Evolutionary conservation across 2,797 vertebrate genomes (phyloP).

Genomic region (Menidia menidia): DNA sequence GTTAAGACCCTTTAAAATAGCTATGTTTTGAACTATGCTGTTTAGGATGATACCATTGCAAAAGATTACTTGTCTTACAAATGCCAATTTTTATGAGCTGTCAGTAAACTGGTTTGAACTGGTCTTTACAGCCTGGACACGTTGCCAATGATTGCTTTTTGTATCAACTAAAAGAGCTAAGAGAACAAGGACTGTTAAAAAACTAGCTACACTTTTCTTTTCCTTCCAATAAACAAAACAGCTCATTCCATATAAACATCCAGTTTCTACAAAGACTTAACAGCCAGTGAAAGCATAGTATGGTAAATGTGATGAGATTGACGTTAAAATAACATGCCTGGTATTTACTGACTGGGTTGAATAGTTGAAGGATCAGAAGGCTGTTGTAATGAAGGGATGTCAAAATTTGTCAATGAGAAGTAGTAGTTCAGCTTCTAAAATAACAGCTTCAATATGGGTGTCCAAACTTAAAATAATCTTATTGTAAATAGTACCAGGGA

Average conservation of each 20-base stretch:
- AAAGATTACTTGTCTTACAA: conserved; percentile 4
- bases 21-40: conserved; percentile 27
- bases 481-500: too few relatives aligned
- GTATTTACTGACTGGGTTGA: too few relatives aligned
- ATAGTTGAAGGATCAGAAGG: too few relatives aligned
- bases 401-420: too few relatives aligned
- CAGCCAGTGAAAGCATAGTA: background rate
- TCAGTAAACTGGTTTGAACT: conserved; percentile 4
- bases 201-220: background rate
- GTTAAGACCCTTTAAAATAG: conserved; percentile 34
- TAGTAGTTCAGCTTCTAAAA: too few relatives aligned
- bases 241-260: background rate
- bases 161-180: too few relatives aligned
- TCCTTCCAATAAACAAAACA: background rate
- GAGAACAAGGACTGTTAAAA: background rate
- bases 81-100: conserved; percentile 17
- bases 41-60: conserved; percentile 29
- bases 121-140: background rate
- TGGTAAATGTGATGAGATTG: background rate
- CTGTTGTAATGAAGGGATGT: too few relatives aligned
- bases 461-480: too few relatives aligned
- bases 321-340: background rate
- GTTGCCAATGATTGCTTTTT: too few relatives aligned
- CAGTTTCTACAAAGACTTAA: background rate
- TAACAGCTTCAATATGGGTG: too few relatives aligned